phyloP scores from a whole-genome alignment of 2,888 invertebrate species.

The Geophilus truncorum region DNA sequence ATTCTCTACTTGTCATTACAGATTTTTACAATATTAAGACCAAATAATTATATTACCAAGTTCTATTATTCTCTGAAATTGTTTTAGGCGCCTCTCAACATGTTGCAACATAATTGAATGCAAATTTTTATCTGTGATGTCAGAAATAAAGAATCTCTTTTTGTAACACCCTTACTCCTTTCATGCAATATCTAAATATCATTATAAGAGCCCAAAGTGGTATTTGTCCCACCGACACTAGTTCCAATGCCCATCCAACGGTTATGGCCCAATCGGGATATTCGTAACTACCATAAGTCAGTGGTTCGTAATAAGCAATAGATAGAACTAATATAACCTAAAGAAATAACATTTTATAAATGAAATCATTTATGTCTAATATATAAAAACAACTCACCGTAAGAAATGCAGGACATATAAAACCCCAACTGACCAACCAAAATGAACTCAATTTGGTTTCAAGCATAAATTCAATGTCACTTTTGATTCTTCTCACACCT shows the following conservation, averaged over 20 bases:
- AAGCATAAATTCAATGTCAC: slow-evolving; percentile 47
- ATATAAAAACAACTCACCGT: slow-evolving; percentile 43
- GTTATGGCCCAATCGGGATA: slow-evolving; percentile 43
- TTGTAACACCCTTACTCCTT: slow-evolving; percentile 35
- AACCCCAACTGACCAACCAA: slow-evolving; percentile 51
- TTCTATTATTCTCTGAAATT: too few species aligned
- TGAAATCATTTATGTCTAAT: too few species aligned
- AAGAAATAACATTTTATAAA: neutral
- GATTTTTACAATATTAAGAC: too few species aligned
- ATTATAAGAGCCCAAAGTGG: slow-evolving; percentile 40
- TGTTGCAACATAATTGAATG: too few species aligned
- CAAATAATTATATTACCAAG: too few species aligned
- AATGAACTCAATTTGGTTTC: slow-evolving; percentile 44
- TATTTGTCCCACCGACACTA: slow-evolving; percentile 41
- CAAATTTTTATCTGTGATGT: too few species aligned
- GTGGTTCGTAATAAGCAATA: slow-evolving; percentile 38
- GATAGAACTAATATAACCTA: slow-evolving; percentile 43
- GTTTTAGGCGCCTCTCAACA: too few species aligned
- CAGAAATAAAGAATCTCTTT: neutral
- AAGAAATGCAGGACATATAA: slow-evolving; percentile 48
- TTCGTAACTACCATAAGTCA: slow-evolving; percentile 39
- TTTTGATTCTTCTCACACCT: slow-evolving; percentile 40
- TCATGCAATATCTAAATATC: slow-evolving; percentile 36
- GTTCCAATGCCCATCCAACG: slow-evolving; percentile 42
- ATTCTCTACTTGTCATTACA: too few species aligned